Evolutionary conservation across 2,888 invertebrate species (phyloP), one percentile per base, ranked within the genome.

Genomic region (Cynaeus angustus): DNA sequence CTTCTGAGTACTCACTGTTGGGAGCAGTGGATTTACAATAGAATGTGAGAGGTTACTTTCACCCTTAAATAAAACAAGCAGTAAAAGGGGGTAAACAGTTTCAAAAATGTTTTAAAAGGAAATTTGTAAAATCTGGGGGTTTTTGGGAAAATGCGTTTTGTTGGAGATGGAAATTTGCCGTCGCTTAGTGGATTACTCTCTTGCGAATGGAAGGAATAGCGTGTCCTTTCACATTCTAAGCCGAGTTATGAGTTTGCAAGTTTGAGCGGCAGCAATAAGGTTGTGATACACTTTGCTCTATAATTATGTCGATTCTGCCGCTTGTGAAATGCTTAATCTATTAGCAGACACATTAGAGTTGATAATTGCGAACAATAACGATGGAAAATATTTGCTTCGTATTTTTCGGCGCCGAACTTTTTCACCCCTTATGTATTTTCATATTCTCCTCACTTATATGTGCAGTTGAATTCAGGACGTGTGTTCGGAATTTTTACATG

Each of bases 401-500:
- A 48, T 62, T 52, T 62, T 26, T 52, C 26, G 9, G 30, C n/a
- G 45, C 28, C 43, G 38, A n/a, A 26, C 37, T 56, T 66, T 64
- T 61, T 46, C 64, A 64, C 64, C 62, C 68, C 53, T 61, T 59
- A 61, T 56, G 12, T 62, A 68, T 74, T 74, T 79, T 77, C 74
- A 77, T 77, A 80, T 79, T 80, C 80, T 70, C 61, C 67, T 73
- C 76, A 72, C 73, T 75, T 75, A 74, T 75, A 75, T 75, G 74
- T 76, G 74, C 72, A 77, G 75, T 74, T 72, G 75, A 79, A 79
- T 81, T 80, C 73, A 74, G 75, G 73, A 77, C 77, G 75, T 80
- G 80, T 76, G 77, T 75, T 73, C 77, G 71, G 81, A 81, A 81
- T 81, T 79, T 79, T 79, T 78, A 77, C 77, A 74, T 75, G 74